Conservation (phyloP, 2,113 vertebrate genomes). For the Engystomops pustulosus region DNA sequence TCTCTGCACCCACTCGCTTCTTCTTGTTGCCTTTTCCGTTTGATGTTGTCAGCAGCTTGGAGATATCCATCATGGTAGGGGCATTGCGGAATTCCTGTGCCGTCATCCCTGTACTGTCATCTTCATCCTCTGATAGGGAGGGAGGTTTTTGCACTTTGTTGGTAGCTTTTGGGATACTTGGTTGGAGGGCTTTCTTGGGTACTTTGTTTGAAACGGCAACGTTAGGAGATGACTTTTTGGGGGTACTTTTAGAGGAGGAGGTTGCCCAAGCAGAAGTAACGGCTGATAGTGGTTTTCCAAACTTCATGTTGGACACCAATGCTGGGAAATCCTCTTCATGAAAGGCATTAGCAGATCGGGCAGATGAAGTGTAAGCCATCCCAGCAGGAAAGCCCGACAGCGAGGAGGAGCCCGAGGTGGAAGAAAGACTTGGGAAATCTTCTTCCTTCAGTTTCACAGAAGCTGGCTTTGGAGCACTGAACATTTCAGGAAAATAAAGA, state of each 20-base stretch:
- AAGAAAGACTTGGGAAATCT: constrained; percentile 89
- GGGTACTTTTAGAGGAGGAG: constrained; percentile 71
- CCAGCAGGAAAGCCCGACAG: constrained; percentile 58
- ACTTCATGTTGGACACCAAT: constrained; percentile 84
- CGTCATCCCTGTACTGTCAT: constrained; percentile 63
- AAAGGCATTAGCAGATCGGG: constrained; percentile 79
- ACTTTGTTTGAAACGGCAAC: constrained; percentile 65
- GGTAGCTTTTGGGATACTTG: constrained; percentile 68
- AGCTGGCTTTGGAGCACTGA: constrained; percentile 67
- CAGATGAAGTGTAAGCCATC: constrained; percentile 74
- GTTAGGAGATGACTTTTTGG: constrained; percentile 64
- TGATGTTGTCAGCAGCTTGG: constrained; percentile 80
- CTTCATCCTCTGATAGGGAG: constrained; percentile 71
- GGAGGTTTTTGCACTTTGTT: constrained; percentile 64
- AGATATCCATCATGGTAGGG: constrained; percentile 85
- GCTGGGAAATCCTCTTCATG: constrained; percentile 97
- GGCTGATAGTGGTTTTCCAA: constrained; percentile 70
- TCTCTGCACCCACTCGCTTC: constrained; percentile 76
- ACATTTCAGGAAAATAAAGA: not conserved
- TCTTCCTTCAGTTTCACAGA: constrained; percentile 85
- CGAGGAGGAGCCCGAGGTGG: constrained; percentile 55
- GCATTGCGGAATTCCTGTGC: constrained; percentile 79
- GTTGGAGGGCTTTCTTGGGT: constrained; percentile 76
- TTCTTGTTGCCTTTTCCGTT: constrained; percentile 83
- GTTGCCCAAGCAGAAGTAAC: constrained; percentile 85